Evolutionary conservation across 2,797 vertebrate genomes (phyloP).

Genomic region (Pangasius djambal): DNA sequence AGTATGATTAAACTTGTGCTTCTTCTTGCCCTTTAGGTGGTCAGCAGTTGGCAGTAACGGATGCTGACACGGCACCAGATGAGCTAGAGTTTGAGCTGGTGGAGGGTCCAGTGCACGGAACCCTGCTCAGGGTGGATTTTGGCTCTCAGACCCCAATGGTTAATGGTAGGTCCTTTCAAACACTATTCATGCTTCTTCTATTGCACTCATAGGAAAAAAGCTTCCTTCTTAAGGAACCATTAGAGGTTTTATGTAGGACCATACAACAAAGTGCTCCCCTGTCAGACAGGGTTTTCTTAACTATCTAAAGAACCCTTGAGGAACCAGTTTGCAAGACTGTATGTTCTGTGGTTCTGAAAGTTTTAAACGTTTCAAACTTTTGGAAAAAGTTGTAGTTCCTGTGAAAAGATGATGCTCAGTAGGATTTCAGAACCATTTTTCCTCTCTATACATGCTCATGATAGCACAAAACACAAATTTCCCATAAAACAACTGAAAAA

Average conservation of each 20-base stretch:
- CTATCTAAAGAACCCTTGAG: background rate
- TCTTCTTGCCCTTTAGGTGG: constrained; percentile 75
- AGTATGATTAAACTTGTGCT: background rate
- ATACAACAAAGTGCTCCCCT: background rate
- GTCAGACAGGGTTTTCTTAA: background rate
- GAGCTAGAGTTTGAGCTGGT: constrained; percentile 91
- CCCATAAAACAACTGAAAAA: background rate
- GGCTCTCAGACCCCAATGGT: constrained; percentile 69
- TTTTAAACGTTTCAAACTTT: background rate
- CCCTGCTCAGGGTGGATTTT: constrained; percentile 73
- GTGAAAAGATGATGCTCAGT: background rate
- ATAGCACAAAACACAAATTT: background rate
- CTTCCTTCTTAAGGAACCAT: background rate
- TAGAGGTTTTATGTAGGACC: background rate
- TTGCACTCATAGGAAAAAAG: too few species aligned
- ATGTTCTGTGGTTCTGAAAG: background rate
- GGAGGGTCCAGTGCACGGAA: constrained; percentile 82
- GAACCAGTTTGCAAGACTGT: background rate
- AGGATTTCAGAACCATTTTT: background rate
- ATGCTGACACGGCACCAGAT: constrained; percentile 80
- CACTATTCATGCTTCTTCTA: background rate
- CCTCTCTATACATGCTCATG: background rate
- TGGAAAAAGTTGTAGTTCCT: background rate
- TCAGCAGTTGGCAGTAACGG: constrained; percentile 82
- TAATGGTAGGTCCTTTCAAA: constrained; percentile 61